Evolutionary conservation across 2,797 vertebrate species (phyloP).

Genomic region (Scarus forsteni): DNA sequence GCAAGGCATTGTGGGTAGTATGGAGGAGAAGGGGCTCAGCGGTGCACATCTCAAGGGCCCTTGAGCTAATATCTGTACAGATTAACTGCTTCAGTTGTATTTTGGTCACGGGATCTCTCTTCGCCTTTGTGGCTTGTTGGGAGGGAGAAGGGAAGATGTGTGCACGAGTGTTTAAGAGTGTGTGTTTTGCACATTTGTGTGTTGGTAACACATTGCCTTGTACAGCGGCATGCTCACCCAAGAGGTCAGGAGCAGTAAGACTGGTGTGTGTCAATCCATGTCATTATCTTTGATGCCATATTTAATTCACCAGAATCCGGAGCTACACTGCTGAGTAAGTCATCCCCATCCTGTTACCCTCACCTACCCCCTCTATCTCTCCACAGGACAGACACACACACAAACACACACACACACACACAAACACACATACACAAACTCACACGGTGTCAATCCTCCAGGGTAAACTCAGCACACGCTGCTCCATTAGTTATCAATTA

Average conservation of each 20-base stretch:
- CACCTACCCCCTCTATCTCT: conserved; percentile 53
- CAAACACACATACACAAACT: conserved; percentile 30
- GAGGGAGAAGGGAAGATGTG: conserved; percentile 54
- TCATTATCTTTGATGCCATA: conserved; percentile 78
- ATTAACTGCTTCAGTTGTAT: conserved; percentile 87
- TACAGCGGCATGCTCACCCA: conserved; percentile 33
- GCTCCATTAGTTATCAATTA: conserved; percentile 90
- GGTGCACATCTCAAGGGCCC: conserved; percentile 80
- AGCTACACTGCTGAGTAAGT: conserved; percentile 78
- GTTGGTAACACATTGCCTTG: conserved; percentile 49
- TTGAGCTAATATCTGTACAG: conserved; percentile 86
- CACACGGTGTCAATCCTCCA: conserved; percentile 73
- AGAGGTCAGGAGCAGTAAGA: conserved; percentile 63
- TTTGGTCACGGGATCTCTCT: conserved; percentile 82
- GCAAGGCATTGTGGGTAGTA: conserved; percentile 72
- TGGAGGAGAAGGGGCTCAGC: conserved; percentile 74
- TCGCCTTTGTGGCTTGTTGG: conserved; percentile 78
- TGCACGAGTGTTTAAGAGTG: conserved; percentile 41
- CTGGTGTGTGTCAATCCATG: conserved; percentile 70
- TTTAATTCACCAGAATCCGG: conserved; percentile 80
- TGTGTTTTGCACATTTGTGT: conserved; percentile 14
- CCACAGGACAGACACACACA: conserved; percentile 59
- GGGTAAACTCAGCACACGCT: conserved; percentile 83
- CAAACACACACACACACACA: conserved; percentile 17
- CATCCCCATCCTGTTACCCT: conserved; percentile 57